Base-by-base conservation (phyloP, 2,888 invertebrate species). In the Ectropis crepuscularia region DNA sequence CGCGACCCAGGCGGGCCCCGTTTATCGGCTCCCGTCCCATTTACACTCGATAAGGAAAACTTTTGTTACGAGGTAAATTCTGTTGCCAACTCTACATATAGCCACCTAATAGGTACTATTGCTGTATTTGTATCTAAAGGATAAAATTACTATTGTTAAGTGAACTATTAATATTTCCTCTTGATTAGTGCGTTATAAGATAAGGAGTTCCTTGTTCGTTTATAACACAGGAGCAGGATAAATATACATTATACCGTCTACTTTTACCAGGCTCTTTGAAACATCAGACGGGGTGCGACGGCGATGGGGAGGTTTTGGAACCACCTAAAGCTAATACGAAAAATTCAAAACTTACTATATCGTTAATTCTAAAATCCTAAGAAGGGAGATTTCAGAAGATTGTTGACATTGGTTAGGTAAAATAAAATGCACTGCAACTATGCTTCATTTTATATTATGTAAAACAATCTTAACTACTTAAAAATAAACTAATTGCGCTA, bases 21-120 rank as follows among this genome's bases (percentile, higher is more conserved):
- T 80, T 82, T 82, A 81, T 82, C 81, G 78, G 68, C 73, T 79
- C 79, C 82, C 76, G 82, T 76, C 75, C 80, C 77, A 81, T 81
- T 78, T 79, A 79, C 70, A 73, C 65, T 74, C 74, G 81, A 81
- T 81, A 81, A 82, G 82, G 80, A 78, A 80, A 76, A 80, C 75
- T 79, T 79, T 80, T 81, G 76, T 80, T 77, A 75, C 69, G 78
- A 77, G 79, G 80, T 79, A 77, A 78, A 80, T 73, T 68, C 68
- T 63, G 60, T 68, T 67, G 48, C 50, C 55, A 69, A 64, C 62
- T 60, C 45, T 58, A 53, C 50, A 49, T 54, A 42, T 65, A 60
- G 46, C 10, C 47, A 54, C 42, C 36, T 41, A 60, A 36, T 37
- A 55, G 38, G 49, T 61, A 50, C 42, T 4, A 9, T 54, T 12